These are phyloP conservation scores for Aphrocallistes beatrix DNA, from an alignment of 37 sponge, comb jelly and placozoan species.

Conservation along the genomic window DNA sequence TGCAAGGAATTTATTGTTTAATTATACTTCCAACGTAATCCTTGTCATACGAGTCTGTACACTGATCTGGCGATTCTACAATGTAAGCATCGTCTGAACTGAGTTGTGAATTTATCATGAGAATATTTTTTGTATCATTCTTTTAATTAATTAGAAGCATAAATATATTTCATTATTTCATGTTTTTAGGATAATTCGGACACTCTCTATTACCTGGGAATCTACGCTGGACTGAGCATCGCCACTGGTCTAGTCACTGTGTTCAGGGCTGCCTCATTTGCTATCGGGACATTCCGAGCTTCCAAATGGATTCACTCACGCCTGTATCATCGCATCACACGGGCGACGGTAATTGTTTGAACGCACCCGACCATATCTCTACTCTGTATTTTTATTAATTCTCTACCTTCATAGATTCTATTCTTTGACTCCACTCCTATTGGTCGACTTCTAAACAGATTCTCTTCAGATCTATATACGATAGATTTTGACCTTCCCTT, in stretches of 20 bases:
- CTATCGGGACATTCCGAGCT: not conserved
- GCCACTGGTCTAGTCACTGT: not conserved
- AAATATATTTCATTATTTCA: too few species aligned
- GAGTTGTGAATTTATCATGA: too few species aligned
- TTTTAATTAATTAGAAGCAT: too few species aligned
- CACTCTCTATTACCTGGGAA: not conserved
- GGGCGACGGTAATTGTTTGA: not conserved
- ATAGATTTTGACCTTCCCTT: conserved; percentile 93
- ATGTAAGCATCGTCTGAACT: too few species aligned
- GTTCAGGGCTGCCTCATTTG: not conserved
- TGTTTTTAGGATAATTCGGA: too few species aligned
- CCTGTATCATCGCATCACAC: not conserved
- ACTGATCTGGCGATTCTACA: too few species aligned
- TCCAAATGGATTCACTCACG: not conserved
- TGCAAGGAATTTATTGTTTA: too few species aligned
- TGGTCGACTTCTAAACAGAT: conserved; percentile 71
- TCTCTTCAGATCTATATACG: conserved; percentile 88
- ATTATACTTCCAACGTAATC: too few species aligned
- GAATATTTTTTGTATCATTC: too few species aligned
- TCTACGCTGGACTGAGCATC: not conserved
- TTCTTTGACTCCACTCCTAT: conserved; percentile 25
- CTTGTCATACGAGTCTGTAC: too few species aligned
- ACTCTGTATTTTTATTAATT: not conserved
- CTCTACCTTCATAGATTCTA: not conserved
- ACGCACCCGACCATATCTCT: not conserved